Evolutionary conservation across 2,888 invertebrate species (phyloP).

Genomic region (Drosophila lacicola): DNA sequence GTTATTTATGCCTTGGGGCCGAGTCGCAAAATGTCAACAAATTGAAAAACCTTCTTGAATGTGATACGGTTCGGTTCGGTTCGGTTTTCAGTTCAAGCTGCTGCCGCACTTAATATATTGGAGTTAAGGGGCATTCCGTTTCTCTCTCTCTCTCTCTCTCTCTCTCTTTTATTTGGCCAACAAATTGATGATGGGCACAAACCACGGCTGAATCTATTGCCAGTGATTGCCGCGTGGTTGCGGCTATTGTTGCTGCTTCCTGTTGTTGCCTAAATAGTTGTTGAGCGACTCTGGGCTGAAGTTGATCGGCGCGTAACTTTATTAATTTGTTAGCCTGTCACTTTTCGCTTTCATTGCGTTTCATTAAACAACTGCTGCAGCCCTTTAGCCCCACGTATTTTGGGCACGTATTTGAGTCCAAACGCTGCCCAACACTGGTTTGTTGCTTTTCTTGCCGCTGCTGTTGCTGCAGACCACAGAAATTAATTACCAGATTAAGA

Average conservation of each 20-base stretch:
- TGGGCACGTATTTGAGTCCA: not conserved
- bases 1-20: too few relatives aligned
- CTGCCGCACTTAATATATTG: too few relatives aligned
- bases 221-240: constrained; percentile 14
- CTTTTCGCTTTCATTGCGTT: constrained; percentile 64
- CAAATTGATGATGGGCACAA: constrained; percentile 8
- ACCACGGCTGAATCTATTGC: not conserved
- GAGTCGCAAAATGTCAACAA: too few relatives aligned
- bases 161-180: not conserved
- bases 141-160: too few relatives aligned
- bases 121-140: not conserved
- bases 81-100: too few relatives aligned
- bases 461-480: constrained; percentile 61
- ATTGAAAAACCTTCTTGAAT: too few relatives aligned
- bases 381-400: constrained; percentile 4
- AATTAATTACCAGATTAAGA: constrained; percentile 80
- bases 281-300: constrained; percentile 38
- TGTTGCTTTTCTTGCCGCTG: constrained; percentile 4
- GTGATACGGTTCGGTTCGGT: too few relatives aligned
- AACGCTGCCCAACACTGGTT: not conserved
- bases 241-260: not conserved
- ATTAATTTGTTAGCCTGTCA: constrained; percentile 79
- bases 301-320: constrained; percentile 65
- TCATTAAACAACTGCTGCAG: constrained; percentile 50
- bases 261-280: constrained; percentile 35